Evolutionary conservation across 2,113 vertebrate species (phyloP).

Genomic region (Phodopus roborovskii): DNA sequence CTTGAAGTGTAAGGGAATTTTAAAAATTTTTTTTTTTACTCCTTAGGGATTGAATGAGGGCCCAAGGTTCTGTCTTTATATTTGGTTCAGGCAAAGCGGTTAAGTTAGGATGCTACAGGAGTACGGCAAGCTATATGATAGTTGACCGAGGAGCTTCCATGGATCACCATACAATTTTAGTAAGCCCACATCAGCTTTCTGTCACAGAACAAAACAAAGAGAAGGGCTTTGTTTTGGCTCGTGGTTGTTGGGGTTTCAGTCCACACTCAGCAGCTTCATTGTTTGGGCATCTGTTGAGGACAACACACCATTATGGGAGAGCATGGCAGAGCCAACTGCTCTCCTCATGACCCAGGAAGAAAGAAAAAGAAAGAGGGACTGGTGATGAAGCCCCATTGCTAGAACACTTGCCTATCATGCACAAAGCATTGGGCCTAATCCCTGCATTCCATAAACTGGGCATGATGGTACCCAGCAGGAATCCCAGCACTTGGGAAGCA

Average conservation of each 20-base stretch:
- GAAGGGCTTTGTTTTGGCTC: neutral
- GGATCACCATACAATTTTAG: neutral
- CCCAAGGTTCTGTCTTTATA: neutral
- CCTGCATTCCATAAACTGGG: neutral
- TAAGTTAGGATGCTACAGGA: neutral
- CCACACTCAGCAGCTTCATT: neutral
- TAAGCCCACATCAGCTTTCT: neutral
- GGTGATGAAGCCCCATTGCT: neutral
- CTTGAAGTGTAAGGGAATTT: neutral
- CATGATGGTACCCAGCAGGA: neutral
- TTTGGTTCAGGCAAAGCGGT: neutral
- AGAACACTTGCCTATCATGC: neutral
- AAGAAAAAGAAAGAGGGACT: neutral
- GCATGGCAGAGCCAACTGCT: neutral
- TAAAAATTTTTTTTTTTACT: neutral
- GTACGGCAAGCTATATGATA: accelerated
- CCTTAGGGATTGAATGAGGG: neutral
- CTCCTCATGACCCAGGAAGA: neutral
- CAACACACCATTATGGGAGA: no score
- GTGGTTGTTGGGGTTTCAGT: neutral
- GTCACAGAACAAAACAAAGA: neutral
- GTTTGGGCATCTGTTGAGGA: neutral
- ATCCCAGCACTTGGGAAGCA: neutral
- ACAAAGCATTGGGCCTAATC: neutral
- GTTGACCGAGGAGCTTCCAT: no score